Percentiles rank a stretch among this genome's conserved stretches.
phyloP scores from a whole-genome alignment of 1,140 invertebrate genomes.

The Bacillus rossius region DNA sequence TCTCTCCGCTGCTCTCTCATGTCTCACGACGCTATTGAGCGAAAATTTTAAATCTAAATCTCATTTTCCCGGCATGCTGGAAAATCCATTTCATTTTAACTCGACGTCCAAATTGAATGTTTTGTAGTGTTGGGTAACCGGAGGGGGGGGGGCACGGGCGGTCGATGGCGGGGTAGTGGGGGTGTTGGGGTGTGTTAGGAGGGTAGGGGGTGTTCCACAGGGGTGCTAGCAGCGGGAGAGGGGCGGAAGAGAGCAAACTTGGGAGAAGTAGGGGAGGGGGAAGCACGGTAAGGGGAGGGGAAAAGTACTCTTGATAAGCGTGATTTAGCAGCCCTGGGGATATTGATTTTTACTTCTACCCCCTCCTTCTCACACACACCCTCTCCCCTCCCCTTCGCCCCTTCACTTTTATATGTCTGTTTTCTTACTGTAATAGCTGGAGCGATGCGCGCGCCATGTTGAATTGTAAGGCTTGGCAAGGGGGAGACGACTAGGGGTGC shows the following conservation, averaged over 20 bases:
- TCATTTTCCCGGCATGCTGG: constrained; percentile 22
- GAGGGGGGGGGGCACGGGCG: neutral
- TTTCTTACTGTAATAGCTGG: constrained; percentile 45
- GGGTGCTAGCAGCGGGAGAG: neutral
- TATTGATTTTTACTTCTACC: constrained; percentile 59
- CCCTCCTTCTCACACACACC: constrained; percentile 30
- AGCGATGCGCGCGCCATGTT: constrained; percentile 26
- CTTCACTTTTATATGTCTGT: constrained; percentile 47
- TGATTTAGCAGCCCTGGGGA: constrained; percentile 64
- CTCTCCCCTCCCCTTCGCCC: constrained; percentile 37
- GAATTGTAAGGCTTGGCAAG: constrained; percentile 12
- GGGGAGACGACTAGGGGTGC: constrained; percentile 14
- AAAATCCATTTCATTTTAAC: constrained; percentile 44
- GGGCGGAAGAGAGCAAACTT: neutral
- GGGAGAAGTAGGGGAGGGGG: constrained; percentile 7
- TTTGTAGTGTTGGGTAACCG: constrained; percentile 36
- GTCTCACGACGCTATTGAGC: constrained; percentile 14
- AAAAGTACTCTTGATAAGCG: constrained; percentile 64
- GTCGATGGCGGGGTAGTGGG: constrained; percentile 11
- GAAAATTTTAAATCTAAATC: constrained; percentile 22
- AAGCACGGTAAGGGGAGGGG: constrained; percentile 35
- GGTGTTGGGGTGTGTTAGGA: constrained; percentile 9
- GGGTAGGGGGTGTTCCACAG: neutral
- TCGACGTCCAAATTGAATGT: constrained; percentile 43
- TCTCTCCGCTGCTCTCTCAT: too few relatives aligned